These are phyloP conservation scores for Coptodon bakossiorum DNA, from an alignment of 2,113 vertebrate genomes.

Conservation along the genomic window DNA sequence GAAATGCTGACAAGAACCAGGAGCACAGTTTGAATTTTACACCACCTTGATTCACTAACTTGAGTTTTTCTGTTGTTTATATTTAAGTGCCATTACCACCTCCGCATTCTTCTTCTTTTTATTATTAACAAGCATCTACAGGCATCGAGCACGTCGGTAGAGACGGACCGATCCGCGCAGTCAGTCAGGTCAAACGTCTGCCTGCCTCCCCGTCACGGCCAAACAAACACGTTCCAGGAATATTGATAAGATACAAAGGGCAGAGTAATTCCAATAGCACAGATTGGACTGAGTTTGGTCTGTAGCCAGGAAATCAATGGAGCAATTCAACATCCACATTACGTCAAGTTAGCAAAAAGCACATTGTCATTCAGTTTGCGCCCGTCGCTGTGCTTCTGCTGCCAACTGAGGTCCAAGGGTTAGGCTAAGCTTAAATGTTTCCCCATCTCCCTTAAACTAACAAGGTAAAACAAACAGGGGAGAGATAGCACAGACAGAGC, in stretches of 20 bases:
- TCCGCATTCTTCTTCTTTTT: not conserved
- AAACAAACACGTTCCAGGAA: slow-evolving; percentile 41
- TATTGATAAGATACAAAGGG: slow-evolving; percentile 31
- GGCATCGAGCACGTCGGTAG: slow-evolving; percentile 3
- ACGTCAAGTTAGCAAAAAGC: slow-evolving; percentile 36
- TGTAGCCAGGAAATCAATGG: slow-evolving; percentile 18
- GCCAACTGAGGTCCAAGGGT: slow-evolving; percentile 52
- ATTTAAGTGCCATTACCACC: not conserved
- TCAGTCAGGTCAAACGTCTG: not conserved
- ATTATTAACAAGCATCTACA: not conserved
- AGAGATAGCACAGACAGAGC: slow-evolving; percentile 59
- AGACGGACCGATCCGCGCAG: not conserved
- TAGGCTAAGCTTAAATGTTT: slow-evolving; percentile 34
- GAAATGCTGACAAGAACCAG: slow-evolving; percentile 33
- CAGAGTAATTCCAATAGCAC: slow-evolving; percentile 14
- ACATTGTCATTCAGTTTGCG: slow-evolving; percentile 32
- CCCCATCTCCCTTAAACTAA: slow-evolving; percentile 8
- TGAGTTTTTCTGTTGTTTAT: not conserved
- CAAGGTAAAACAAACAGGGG: slow-evolving; percentile 45
- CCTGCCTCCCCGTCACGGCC: not conserved
- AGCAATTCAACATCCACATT: slow-evolving; percentile 29
- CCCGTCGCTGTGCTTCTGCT: slow-evolving; percentile 31
- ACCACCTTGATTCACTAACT: not conserved
- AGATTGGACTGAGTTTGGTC: slow-evolving; percentile 30
- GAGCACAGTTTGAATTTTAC: slow-evolving; percentile 34